phyloP scores from a whole-genome alignment of 2,888 invertebrate genomes.

The Hyposoter dolosus region DNA sequence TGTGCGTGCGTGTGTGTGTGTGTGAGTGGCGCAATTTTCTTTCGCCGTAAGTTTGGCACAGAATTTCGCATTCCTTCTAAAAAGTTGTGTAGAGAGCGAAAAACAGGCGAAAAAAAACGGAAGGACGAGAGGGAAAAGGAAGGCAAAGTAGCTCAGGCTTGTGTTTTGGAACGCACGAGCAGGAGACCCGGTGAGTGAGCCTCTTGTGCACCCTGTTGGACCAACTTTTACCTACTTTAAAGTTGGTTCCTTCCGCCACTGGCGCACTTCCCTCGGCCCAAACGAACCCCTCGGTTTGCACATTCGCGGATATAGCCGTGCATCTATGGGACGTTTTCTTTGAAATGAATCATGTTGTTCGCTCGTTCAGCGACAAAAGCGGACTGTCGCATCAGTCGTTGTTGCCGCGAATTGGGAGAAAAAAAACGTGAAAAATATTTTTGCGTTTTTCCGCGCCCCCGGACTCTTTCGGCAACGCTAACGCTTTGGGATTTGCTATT shows the following conservation, averaged over 20 bases:
- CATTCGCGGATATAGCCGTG: neutral
- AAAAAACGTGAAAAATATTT: too few relatives aligned
- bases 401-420: too few relatives aligned
- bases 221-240: conserved; percentile 64
- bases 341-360: neutral
- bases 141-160: conserved; percentile 51
- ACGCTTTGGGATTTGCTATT: too few relatives aligned
- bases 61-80: conserved; percentile 58
- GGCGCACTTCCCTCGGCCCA: conserved; percentile 32
- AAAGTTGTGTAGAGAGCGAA: conserved; percentile 39
- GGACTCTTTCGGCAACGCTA: too few relatives aligned
- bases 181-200: conserved; percentile 30
- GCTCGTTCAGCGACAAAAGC: neutral
- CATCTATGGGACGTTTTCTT: neutral
- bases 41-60: conserved; percentile 19
- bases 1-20: neutral
- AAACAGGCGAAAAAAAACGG: neutral
- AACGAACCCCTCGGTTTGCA: conserved; percentile 6
- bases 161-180: neutral
- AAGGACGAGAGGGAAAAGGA: neutral
- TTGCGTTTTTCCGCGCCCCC: too few relatives aligned
- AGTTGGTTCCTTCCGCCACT: conserved; percentile 48
- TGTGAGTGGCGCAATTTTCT: neutral
- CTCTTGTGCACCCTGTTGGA: conserved; percentile 26
- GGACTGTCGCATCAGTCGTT: too few relatives aligned